These are phyloP conservation scores for Notospermus geniculatus DNA, from an alignment of 1,140 invertebrate genomes.

Conservation along the genomic window DNA sequence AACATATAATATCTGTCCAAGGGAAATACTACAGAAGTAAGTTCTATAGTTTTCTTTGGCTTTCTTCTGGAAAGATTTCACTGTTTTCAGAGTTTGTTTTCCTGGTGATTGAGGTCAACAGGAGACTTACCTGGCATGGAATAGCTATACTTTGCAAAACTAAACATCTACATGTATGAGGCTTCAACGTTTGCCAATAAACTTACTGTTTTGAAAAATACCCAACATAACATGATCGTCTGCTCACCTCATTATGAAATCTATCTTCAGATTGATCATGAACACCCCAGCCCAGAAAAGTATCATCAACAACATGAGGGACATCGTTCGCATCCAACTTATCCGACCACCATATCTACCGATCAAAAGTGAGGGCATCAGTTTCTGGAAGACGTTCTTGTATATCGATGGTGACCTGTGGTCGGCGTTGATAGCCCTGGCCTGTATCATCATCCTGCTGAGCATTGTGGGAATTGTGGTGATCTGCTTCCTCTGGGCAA, in stretches of 20 bases:
- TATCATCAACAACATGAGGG: conserved; percentile 8
- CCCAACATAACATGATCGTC: too few species aligned
- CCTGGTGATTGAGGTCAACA: too few species aligned
- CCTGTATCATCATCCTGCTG: conserved; percentile 79
- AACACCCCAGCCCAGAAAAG: background rate
- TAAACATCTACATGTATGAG: too few species aligned
- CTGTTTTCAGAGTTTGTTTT: too few species aligned
- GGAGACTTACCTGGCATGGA: too few species aligned
- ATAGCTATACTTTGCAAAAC: too few species aligned
- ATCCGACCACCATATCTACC: conserved; percentile 16
- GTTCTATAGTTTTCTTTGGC: too few species aligned
- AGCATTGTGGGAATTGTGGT: conserved; percentile 84
- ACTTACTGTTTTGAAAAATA: too few species aligned
- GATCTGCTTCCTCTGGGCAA: conserved; percentile 88
- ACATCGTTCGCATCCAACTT: conserved; percentile 8
- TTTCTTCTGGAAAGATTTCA: too few species aligned
- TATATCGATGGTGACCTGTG: conserved; percentile 70
- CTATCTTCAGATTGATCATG: conserved; percentile 5
- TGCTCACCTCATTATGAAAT: too few species aligned
- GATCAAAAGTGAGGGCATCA: background rate
- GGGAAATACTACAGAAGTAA: conserved; percentile 73
- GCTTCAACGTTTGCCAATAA: too few species aligned
- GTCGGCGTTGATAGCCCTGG: conserved; percentile 80
- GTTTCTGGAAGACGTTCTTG: conserved; percentile 1
- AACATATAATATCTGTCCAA: conserved; percentile 70